Evolutionary conservation across 1,140 invertebrate genomes (phyloP), one percentile per base, ranked within the genome.

Genomic region (Sesamia nonagrioides): DNA sequence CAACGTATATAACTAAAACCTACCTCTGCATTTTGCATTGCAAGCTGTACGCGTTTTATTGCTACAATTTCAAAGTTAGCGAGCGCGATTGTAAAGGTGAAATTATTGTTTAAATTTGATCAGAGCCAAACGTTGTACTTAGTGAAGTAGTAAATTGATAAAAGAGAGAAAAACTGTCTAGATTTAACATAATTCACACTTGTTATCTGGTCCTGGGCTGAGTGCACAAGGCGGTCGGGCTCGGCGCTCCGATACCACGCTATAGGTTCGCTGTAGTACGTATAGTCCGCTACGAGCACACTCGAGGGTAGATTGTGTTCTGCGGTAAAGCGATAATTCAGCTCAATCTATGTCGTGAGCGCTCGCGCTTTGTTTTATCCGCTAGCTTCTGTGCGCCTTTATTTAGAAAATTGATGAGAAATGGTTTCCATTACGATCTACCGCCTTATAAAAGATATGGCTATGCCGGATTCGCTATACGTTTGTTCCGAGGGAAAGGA

Each of bases 361-460:
- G 86, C 91, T 85, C 83, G 86, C 88, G 93, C 93, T 95, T 95
- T 95, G 93, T 95, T 93, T 91, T 91, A 92, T 92, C 89, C 91
- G 88, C 87, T 91, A 90, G 93, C 93, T 95, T 91, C 93, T 94
- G 93, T 93, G 91, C 89, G 90, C 93, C 93, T 94, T 94, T 94
- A 94, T 94, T 94, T 94, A 94, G 93, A 94, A 94, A 94, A 94
- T 94, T 94, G 93, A 94, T 94, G 92, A 94, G 93, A 94, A 94
- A 94, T 92, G 93, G 90, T 93, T 90, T 93, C 93, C 93, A 94
- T 94, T 94, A 94, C 91, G 91, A 87, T 79, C 84, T 82, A 87
- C 89, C 88, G 92, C 88, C 91, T 89, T 90, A 92, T 91, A 91
- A 91, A 89, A 93, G 90, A 92, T 92, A 91, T 93, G 90, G 88